Conservation (phyloP, 2,113 vertebrate species). For the Thunnus maccoyii region DNA sequence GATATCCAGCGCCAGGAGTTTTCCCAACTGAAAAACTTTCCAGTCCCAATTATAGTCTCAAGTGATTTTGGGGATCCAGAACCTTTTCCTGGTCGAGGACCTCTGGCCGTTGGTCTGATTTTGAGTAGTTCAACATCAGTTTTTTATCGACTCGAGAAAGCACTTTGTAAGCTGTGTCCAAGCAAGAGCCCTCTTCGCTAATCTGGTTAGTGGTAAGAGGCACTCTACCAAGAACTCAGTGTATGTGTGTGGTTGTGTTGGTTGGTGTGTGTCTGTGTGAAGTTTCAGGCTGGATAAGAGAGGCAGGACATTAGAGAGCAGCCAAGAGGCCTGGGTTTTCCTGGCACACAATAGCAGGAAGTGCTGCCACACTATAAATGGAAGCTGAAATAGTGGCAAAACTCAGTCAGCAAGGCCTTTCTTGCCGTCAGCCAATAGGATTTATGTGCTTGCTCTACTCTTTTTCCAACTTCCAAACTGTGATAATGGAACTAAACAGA, state of each 20-base stretch:
- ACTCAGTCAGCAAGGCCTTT: conserved; percentile 58
- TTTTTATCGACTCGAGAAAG: conserved; percentile 49
- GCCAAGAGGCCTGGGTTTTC: conserved; percentile 84
- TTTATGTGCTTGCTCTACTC: conserved; percentile 51
- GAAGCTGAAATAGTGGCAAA: conserved; percentile 75
- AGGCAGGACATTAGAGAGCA: conserved; percentile 69
- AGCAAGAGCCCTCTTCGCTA: conserved; percentile 31
- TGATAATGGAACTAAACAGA: conserved; percentile 57
- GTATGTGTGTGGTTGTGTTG: conserved; percentile 22
- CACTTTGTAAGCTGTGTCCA: conserved; percentile 33
- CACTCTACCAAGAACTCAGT: conserved; percentile 55
- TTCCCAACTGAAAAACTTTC: conserved; percentile 59
- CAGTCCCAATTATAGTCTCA: conserved; percentile 66
- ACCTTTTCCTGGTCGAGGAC: conserved; percentile 41
- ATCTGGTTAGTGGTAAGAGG: conserved; percentile 68
- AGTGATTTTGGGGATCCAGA: conserved; percentile 43
- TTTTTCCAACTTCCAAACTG: conserved; percentile 45
- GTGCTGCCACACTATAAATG: conserved; percentile 83
- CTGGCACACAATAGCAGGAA: conserved; percentile 93
- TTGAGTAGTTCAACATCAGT: conserved; percentile 43
- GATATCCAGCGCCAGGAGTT: conserved; percentile 36
- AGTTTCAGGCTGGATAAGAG: conserved; percentile 58
- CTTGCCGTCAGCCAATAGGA: conserved; percentile 56
- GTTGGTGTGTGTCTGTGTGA: conserved; percentile 33
- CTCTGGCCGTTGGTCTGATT: conserved; percentile 38